Evolutionary conservation across 2,888 invertebrate genomes (phyloP).

Genomic region (Apoda limacodes): DNA sequence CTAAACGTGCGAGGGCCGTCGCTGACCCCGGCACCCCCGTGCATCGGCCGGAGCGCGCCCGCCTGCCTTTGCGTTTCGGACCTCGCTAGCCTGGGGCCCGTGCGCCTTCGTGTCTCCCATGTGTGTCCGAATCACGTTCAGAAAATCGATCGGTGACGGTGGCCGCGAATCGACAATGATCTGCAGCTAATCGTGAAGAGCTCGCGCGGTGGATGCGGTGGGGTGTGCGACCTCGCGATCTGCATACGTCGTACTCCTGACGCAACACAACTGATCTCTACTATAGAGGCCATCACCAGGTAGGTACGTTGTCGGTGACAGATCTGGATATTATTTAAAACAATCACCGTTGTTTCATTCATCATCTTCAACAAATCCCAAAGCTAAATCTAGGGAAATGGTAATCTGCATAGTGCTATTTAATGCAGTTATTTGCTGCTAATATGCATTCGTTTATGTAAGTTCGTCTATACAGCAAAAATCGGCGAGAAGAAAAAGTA

Average conservation of each 20-base stretch:
- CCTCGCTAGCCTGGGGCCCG: slow-evolving; percentile 32
- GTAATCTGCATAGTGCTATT: no score
- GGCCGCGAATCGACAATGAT: slow-evolving; percentile 31
- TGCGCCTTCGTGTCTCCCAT: slow-evolving; percentile 32
- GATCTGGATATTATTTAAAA: no score
- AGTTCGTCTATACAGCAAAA: slow-evolving; percentile 30
- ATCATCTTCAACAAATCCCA: no score
- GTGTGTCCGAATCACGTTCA: slow-evolving; percentile 30
- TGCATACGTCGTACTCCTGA: slow-evolving; percentile 28
- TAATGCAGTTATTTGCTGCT: no score
- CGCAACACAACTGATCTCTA: slow-evolving; percentile 25
- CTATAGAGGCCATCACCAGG: slow-evolving; percentile 26
- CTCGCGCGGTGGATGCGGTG: slow-evolving; percentile 25
- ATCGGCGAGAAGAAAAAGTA: slow-evolving; percentile 23
- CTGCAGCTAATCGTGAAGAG: slow-evolving; percentile 33
- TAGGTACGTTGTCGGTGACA: no score
- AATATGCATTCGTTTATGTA: slow-evolving; percentile 34
- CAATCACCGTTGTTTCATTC: no score
- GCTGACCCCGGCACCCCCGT: slow-evolving; percentile 43
- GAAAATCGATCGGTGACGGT: slow-evolving; percentile 31
- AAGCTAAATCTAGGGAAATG: no score
- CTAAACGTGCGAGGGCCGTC: slow-evolving; percentile 59
- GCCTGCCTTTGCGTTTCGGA: no score
- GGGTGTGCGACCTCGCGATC: slow-evolving; percentile 30
- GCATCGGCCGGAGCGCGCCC: slow-evolving; percentile 20